phyloP scores from a whole-genome alignment of 2,797 vertebrate genomes.

The Manis crassicaudata region DNA sequence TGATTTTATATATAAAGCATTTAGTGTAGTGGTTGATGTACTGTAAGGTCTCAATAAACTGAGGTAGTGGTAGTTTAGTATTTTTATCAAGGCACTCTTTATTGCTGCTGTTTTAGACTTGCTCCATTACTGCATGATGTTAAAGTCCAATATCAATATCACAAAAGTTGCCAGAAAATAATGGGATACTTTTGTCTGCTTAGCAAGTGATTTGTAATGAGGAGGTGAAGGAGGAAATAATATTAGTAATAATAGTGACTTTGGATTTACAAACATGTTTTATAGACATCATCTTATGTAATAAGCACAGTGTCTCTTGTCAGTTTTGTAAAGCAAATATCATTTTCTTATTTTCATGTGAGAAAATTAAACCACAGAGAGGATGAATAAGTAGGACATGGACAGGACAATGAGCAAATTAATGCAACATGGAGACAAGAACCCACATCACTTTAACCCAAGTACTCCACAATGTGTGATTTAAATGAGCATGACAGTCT shows the following conservation, averaged over 20 bases:
- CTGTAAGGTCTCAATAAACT: neutral
- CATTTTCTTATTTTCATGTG: slow-evolving; percentile 8
- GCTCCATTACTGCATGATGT: neutral
- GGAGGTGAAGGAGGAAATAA: neutral
- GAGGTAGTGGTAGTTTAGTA: neutral
- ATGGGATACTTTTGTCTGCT: neutral
- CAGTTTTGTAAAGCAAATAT: neutral
- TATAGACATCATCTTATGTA: neutral
- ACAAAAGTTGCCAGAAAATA: neutral
- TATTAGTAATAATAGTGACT: neutral
- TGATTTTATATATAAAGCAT: neutral
- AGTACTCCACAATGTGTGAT: neutral
- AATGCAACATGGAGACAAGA: neutral
- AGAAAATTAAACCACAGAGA: slow-evolving; percentile 11
- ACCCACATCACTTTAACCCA: neutral
- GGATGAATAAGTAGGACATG: neutral
- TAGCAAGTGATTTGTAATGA: neutral
- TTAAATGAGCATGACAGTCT: neutral
- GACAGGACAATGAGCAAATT: neutral
- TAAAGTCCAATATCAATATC: neutral
- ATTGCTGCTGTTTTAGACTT: neutral
- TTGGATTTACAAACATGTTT: slow-evolving; percentile 7
- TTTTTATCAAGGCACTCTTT: neutral
- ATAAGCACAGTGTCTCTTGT: neutral
- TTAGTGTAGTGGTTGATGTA: neutral